Percentiles rank a stretch among this genome's conserved stretches.
phyloP scores from a whole-genome alignment of 1,140 invertebrate genomes.

The Formica exsecta region DNA sequence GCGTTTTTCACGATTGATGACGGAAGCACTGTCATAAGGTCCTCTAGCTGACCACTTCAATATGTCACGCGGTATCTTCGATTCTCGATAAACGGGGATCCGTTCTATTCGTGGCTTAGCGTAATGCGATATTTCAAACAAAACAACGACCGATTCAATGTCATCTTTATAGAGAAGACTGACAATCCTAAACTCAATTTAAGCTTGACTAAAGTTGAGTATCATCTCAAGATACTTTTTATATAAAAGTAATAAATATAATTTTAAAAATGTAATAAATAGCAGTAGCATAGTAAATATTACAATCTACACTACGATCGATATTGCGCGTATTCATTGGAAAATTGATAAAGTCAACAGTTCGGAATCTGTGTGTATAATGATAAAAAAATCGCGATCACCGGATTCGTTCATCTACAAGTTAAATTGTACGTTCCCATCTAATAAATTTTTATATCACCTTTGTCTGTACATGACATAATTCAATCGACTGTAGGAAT shows the following conservation, averaged over 20 bases:
- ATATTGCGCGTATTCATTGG: not conserved
- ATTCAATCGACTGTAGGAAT: slow-evolving; percentile 33
- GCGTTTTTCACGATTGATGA: slow-evolving; percentile 42
- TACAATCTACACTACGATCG: not conserved
- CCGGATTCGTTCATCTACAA: not conserved
- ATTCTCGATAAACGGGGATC: slow-evolving; percentile 55
- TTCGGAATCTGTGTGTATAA: too few species aligned
- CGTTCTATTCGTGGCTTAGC: slow-evolving; percentile 21
- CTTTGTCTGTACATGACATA: slow-evolving; percentile 13
- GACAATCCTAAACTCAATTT: slow-evolving; percentile 6
- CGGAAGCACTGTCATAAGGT: slow-evolving; percentile 6
- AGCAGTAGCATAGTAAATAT: not conserved
- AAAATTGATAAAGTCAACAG: not conserved
- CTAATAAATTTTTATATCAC: slow-evolving; percentile 13
- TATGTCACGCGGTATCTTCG: slow-evolving; percentile 60
- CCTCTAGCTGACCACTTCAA: slow-evolving; percentile 53
- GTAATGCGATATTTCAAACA: not conserved
- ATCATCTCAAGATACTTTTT: not conserved
- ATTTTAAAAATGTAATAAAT: too few species aligned
- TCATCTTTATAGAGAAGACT: not conserved
- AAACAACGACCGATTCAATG: slow-evolving; percentile 18
- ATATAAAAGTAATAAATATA: not conserved
- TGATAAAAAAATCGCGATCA: not conserved
- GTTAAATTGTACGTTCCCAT: too few species aligned
- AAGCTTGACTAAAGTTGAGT: not conserved